Evolutionary conservation across 2,797 vertebrate genomes (phyloP), one percentile per base, ranked within the genome.

Genomic region (Morelia viridis): DNA sequence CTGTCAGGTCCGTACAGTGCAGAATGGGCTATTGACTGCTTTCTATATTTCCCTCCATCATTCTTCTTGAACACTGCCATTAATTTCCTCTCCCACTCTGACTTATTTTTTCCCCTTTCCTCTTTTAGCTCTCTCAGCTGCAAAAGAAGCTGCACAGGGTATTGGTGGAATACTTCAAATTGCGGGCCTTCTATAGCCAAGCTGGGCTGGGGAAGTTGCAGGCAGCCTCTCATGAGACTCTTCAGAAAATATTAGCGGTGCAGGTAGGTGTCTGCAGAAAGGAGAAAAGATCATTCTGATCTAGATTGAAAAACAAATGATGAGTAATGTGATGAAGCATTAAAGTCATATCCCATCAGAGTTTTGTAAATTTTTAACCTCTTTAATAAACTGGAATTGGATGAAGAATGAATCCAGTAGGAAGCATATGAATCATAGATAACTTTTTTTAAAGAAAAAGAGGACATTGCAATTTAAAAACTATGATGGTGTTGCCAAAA

Each of bases 11-110:
- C 97, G 97, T 98, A 98, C 98, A 98, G 98, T 98, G 98, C 98
- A 98, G 99, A 99, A 99, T 98, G 99, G 99, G 99, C 99, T 99
- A 99, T 99, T 99, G 99, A 99, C 99, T 99, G 99, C 99, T 99
- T 99, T 99, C 99, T 99, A 97, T 99, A 99, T 99, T 99, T 99
- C 98, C 98, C 98, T 99, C 98, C 99, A 99, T 99, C 99, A 99
- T 99, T 99, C 99, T 99, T 99, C 99, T 99, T 99, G 99, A 99
- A 99, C 98, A 98, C 98, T 99, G 99, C 99, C 99, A 99, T 99
- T 99, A 99, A 99, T 99, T 99, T 99, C 98, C 98, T 98, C 97
- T 98, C 98, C 98, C 97, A 97, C 98, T 98, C 98, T 98, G 98
- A 98, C 98, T 98, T 98, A 97, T 98, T 98, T 97, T 98, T 98